Evolutionary conservation across 1,140 invertebrate species (phyloP).

Genomic region (Sesamia nonagrioides): DNA sequence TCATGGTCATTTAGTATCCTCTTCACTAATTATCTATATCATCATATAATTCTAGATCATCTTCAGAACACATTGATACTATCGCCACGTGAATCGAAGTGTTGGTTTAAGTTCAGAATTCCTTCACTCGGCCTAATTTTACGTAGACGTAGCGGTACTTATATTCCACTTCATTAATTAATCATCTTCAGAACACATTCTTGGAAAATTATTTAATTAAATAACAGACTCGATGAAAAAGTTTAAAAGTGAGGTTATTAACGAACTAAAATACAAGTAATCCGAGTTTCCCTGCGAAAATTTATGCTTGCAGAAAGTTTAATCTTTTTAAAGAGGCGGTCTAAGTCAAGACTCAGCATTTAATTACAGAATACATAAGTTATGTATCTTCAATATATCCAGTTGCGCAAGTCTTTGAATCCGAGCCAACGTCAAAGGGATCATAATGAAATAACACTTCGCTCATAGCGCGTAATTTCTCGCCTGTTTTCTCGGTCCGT

Average conservation of each 20-base stretch:
- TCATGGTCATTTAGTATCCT: no score
- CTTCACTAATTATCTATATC: no score
- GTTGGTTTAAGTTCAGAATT: not conserved
- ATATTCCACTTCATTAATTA: slow-evolving; percentile 29
- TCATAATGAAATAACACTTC: slow-evolving; percentile 48
- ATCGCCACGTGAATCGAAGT: not conserved
- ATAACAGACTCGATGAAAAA: slow-evolving; percentile 18
- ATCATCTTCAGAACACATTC: slow-evolving; percentile 21
- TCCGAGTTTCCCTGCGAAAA: slow-evolving; percentile 29
- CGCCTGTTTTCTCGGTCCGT: slow-evolving; percentile 22
- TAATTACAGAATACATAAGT: slow-evolving; percentile 46
- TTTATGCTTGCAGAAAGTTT: slow-evolving; percentile 36
- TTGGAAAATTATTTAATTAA: slow-evolving; percentile 42
- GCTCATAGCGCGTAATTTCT: slow-evolving; percentile 12
- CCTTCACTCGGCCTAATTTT: not conserved
- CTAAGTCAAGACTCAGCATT: slow-evolving; percentile 40
- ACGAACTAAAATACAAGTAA: slow-evolving; percentile 31
- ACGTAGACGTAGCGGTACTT: not conserved
- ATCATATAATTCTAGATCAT: no score
- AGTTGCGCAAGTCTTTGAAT: slow-evolving; percentile 18
- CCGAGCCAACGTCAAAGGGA: slow-evolving; percentile 29
- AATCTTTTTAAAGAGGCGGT: slow-evolving; percentile 38
- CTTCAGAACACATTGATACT: not conserved
- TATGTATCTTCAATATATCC: slow-evolving; percentile 38
- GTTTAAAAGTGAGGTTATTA: slow-evolving; percentile 6